Evolutionary conservation across 2,797 vertebrate genomes (phyloP), one percentile per base, ranked within the genome.

Genomic region (Sylvia borin): DNA sequence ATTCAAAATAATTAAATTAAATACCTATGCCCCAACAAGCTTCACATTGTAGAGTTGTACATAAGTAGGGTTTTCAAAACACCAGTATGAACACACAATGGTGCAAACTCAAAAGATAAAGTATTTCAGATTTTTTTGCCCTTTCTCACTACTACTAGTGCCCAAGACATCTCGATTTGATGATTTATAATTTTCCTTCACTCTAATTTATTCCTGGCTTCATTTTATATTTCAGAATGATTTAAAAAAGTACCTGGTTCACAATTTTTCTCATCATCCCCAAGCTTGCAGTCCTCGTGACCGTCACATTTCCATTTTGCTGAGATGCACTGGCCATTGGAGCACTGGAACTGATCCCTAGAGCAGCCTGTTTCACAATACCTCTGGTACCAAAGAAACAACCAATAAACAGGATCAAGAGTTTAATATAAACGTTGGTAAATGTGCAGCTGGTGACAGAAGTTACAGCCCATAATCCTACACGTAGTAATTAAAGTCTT

Each of bases 211-310:
- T 43, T 31, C 11, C 32, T 68, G 40, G 11, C 27, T 67, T 51
- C 6, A 19, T 54, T 76, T 60, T 58, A 29, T 14, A n/a, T 36
- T 25, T 74, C 51, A 57, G 53, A 18, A 53, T 66, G 67, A 53
- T 4, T 86, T 53, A 43, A 86, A 84, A 13, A 22, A 34, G 34
- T 98, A 98, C 98, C 98, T 97, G 97, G 95, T 31, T 98, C 98
- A 97, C 99, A 99, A 88, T 98, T 98, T 81, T 98, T 99, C 97
- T 99, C 99, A 4, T 99, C 99, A 55, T 99, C 99, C 11, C 99
- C 99, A 61, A 98, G 98, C 97, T 99, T 99, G 94, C 99, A 99
- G 84, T 99, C 99, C 93, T 99, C 99, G 15, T 99, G 99, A 3
- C 99, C 99, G 25, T 99, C 99, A 55, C 99, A 99, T 85, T 98